These are phyloP conservation scores for Coregonus sp. DNA, from an alignment of 2,797 vertebrate species.

Conservation along the genomic window DNA sequence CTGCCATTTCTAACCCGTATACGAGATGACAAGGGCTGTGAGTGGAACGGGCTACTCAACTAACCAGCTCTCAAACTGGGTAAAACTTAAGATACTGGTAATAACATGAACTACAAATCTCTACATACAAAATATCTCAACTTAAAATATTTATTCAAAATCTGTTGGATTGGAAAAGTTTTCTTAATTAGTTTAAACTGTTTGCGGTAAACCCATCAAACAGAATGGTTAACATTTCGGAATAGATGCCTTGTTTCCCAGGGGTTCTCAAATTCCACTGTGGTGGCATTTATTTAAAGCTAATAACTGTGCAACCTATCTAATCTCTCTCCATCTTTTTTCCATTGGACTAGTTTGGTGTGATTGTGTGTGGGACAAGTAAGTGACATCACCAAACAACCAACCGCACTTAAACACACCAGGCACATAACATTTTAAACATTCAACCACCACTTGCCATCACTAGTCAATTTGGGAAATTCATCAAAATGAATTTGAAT, in stretches of 20 bases:
- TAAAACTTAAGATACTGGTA: too few species aligned
- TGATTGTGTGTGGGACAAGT: slow-evolving; percentile 33
- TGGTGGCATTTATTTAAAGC: slow-evolving; percentile 56
- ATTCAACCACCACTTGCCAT: too few species aligned
- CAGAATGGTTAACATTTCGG: slow-evolving; percentile 43
- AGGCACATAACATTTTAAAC: slow-evolving; percentile 30
- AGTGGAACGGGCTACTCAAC: too few species aligned
- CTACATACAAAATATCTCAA: neutral
- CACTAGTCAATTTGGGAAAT: neutral
- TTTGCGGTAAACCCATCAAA: slow-evolving; percentile 59
- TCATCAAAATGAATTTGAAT: neutral
- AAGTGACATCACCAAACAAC: slow-evolving; percentile 57
- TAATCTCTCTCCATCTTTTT: slow-evolving; percentile 41
- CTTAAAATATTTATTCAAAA: slow-evolving; percentile 35
- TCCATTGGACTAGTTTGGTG: slow-evolving; percentile 64
- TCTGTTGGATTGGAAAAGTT: slow-evolving; percentile 33
- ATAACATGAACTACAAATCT: too few species aligned
- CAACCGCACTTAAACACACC: slow-evolving; percentile 31
- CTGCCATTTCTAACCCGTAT: too few species aligned
- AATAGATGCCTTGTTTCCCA: slow-evolving; percentile 45
- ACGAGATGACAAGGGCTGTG: too few species aligned
- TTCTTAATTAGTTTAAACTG: slow-evolving; percentile 41
- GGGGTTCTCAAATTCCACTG: slow-evolving; percentile 53
- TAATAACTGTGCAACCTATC: slow-evolving; percentile 47
- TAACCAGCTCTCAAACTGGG: too few species aligned